Conservation (phyloP, 2,113 vertebrate species). For the Tachysurus vachellii region DNA sequence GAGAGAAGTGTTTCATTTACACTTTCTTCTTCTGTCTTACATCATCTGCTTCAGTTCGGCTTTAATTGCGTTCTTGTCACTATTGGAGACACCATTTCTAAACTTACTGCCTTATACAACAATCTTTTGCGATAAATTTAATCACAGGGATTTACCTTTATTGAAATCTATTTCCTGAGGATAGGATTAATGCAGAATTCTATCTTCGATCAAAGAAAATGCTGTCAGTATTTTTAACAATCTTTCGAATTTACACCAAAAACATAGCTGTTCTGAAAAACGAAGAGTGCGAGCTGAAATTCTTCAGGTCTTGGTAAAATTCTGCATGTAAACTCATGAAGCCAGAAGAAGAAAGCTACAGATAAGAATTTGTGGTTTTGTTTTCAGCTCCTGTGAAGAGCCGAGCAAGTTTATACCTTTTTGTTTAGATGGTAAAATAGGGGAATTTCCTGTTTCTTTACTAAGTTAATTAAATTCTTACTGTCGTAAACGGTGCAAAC, state of each 20-base stretch:
- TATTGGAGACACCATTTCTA: background rate
- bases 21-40: background rate
- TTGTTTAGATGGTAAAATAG: background rate
- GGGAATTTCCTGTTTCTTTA: background rate
- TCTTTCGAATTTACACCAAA: background rate
- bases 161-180: background rate
- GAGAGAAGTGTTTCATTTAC: background rate
- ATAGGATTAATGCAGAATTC: background rate
- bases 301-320: background rate
- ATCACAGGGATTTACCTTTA: background rate
- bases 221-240: background rate
- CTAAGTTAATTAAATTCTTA: background rate
- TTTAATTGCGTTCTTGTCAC: background rate
- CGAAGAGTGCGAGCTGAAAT: background rate
- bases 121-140: background rate
- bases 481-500: background rate
- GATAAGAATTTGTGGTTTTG: background rate
- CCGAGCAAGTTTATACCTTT: background rate
- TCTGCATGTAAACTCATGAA: background rate
- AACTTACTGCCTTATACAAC: background rate
- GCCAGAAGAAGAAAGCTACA: background rate
- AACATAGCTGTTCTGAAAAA: background rate
- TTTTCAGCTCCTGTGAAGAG: background rate
- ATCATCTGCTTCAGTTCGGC: background rate
- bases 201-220: background rate